Evolutionary conservation across 2,797 vertebrate genomes (phyloP).

Genomic region (Lates japonicus): DNA sequence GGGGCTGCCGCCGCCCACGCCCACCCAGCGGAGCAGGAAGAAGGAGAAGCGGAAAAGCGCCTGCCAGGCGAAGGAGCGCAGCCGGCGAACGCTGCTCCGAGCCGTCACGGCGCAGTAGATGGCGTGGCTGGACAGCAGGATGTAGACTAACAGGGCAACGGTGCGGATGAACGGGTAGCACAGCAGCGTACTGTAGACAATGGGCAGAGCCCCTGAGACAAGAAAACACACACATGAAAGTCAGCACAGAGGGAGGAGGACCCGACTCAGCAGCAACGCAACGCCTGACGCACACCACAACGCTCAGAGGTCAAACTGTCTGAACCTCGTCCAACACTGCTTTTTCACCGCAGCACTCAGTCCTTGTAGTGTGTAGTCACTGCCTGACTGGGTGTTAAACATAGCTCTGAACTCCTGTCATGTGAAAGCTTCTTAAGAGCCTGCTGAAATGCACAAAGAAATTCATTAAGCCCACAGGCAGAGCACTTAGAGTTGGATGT

Average conservation of each 20-base stretch:
- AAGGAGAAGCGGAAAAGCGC: conserved; percentile 93
- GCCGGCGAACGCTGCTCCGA: conserved; percentile 86
- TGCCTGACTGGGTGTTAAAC: not conserved
- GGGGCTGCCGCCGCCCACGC: conserved; percentile 91
- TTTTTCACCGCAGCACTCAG: not conserved
- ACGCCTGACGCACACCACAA: not conserved
- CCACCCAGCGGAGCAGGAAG: conserved; percentile 90
- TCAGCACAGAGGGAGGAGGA: not conserved
- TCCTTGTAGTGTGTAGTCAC: not conserved
- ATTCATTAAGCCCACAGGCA: not conserved
- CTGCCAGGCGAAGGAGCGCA: conserved; percentile 93
- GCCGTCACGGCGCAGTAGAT: conserved; percentile 94
- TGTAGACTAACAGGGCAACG: conserved; percentile 89
- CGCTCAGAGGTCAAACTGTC: not conserved
- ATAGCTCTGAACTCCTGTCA: not conserved
- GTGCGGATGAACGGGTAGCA: conserved; percentile 91
- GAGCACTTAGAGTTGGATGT: not conserved
- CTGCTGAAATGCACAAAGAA: not conserved
- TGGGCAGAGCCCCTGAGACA: conserved; percentile 91
- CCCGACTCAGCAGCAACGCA: not conserved
- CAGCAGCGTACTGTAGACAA: conserved; percentile 93
- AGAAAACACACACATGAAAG: conserved; percentile 21
- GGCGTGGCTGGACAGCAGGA: conserved; percentile 89
- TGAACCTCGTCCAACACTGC: not conserved
- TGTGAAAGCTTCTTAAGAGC: not conserved